Evolutionary conservation across 1,140 invertebrate genomes (phyloP).

Genomic region (Myzus persicae): DNA sequence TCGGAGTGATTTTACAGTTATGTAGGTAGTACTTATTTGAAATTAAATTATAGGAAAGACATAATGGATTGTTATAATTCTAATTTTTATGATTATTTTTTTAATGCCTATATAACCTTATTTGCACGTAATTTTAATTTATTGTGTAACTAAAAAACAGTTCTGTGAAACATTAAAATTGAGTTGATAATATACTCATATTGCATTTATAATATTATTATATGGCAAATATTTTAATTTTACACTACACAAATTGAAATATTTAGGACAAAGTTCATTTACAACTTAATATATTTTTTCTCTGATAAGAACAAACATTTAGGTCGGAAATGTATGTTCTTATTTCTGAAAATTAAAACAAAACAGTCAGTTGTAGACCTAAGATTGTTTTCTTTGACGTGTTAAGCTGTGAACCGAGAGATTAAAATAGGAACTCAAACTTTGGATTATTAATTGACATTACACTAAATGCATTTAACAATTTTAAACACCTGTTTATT

Average conservation of each 20-base stretch:
- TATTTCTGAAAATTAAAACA: no score
- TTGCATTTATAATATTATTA: neutral
- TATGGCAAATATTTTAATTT: neutral
- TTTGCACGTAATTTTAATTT: neutral
- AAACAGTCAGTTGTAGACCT: no score
- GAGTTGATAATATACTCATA: no score
- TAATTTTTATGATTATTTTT: neutral
- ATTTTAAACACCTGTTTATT: neutral
- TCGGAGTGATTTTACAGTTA: neutral
- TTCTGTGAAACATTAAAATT: neutral
- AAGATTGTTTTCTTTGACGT: no score
- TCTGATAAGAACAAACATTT: no score
- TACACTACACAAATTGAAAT: neutral
- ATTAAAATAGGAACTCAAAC: neutral
- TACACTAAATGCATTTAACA: no score
- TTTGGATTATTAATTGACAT: neutral
- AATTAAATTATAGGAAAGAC: neutral
- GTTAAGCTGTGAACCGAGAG: no score
- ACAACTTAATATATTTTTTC: no score
- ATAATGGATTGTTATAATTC: neutral
- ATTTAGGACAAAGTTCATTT: no score
- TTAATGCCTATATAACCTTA: neutral
- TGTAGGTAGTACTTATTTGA: neutral
- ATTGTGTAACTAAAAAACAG: neutral
- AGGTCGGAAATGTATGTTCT: no score